A percentile compares a stretch with the other conserved stretches of the same genome.
phyloP scores from a whole-genome alignment of 2,113 vertebrate genomes.

The Chiloscyllium plagiosum region DNA sequence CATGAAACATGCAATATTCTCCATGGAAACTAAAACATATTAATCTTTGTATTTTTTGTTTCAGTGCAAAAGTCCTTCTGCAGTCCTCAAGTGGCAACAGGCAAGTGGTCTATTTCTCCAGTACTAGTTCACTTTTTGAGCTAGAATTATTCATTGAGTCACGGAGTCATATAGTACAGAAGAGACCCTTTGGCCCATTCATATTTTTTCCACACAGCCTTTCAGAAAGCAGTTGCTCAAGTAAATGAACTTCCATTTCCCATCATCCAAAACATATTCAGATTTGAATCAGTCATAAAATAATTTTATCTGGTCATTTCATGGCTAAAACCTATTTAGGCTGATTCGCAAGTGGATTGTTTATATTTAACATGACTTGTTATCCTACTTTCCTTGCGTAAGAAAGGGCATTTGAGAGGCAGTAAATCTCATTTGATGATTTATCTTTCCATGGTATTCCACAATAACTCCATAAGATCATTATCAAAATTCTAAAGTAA shows the following conservation, averaged over 20 bases:
- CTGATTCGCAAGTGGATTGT: background rate
- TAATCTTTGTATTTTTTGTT: slow-evolving; percentile 13
- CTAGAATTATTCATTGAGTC: background rate
- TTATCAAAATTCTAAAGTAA: background rate
- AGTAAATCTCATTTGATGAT: background rate
- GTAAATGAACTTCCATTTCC: background rate
- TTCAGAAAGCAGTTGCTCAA: background rate
- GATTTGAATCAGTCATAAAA: too few species aligned
- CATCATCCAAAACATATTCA: background rate
- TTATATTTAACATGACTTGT: background rate
- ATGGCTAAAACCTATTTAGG: background rate
- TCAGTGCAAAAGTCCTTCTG: background rate
- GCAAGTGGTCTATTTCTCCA: background rate
- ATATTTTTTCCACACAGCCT: background rate
- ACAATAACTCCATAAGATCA: background rate
- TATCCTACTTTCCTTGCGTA: background rate
- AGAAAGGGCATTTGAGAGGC: background rate
- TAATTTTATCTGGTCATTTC: background rate
- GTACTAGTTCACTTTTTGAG: background rate
- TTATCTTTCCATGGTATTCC: background rate
- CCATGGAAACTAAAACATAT: background rate
- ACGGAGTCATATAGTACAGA: too few species aligned
- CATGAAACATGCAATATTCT: background rate
- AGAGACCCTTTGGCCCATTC: too few species aligned
- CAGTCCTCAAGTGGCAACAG: background rate